Conservation (phyloP, 2,113 vertebrate genomes). For the Chionodraco myersi region DNA sequence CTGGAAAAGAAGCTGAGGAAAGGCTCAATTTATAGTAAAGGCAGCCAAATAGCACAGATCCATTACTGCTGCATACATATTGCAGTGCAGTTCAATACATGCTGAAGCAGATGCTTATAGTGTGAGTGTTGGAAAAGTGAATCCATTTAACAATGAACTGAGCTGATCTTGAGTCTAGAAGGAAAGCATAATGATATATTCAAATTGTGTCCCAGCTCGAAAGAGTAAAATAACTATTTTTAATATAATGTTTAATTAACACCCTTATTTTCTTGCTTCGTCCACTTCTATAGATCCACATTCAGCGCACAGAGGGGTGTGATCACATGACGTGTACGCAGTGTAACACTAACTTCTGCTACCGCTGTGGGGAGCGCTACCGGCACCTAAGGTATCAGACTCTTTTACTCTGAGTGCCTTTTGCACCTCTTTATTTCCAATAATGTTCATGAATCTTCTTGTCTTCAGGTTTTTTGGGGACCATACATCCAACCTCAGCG, state of each 20-base stretch:
- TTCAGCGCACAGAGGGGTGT: constrained; percentile 97
- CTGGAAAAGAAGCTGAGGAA: constrained; percentile 34
- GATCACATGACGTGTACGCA: constrained; percentile 98
- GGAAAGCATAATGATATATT: background rate
- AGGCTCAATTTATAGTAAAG: constrained; percentile 27
- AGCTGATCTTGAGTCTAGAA: background rate
- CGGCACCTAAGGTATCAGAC: constrained; percentile 87
- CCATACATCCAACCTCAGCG: constrained; percentile 98
- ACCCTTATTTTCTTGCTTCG: background rate
- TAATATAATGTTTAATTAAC: background rate
- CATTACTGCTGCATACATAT: constrained; percentile 5
- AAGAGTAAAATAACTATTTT: background rate
- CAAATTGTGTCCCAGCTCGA: background rate
- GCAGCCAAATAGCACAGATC: constrained; percentile 12
- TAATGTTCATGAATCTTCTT: background rate
- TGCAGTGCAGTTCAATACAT: background rate
- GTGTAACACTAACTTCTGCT: constrained; percentile 99
- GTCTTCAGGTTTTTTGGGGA: constrained; percentile 92
- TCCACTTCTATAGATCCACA: constrained; percentile 89
- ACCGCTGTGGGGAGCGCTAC: constrained; percentile 97
- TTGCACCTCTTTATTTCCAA: background rate
- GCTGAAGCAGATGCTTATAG: background rate
- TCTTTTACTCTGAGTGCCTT: too few species aligned
- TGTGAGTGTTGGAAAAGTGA: background rate
- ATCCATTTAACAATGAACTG: background rate